Base-by-base conservation (phyloP, 2,888 invertebrate genomes). In the Physocephala rufipes region DNA sequence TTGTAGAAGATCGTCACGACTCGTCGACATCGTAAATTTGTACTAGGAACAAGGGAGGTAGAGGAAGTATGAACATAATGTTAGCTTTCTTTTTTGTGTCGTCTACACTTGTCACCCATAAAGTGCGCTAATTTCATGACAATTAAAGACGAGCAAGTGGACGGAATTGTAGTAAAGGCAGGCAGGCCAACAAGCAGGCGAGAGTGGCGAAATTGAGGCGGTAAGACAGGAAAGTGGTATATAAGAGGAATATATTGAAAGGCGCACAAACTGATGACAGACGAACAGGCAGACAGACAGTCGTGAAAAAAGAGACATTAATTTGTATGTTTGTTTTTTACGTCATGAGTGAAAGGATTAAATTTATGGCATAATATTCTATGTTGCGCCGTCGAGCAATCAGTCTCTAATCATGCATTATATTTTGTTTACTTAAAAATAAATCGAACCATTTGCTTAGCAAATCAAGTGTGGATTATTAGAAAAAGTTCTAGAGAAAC, bases 51-150 rank as follows among this genome's bases (percentile, higher is more conserved):
- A 15, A 63, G 24, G 15, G 45, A 49, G 16, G 21, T n/a, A 64
- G 21, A 49, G 43, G 28, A 47, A 43, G 55, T 16, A 30, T 21
- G 36, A 47, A 19, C 61, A 51, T 43, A 30, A 51, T 51, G 49
- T 61, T 24, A 47, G 24, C 36, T 68, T 61, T 68, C 19, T 26
- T n/a, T 53, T 43, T 68, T 55, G 67, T 68, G 68, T 68, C 68
- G 68, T 68, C 62, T 68, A 62, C 68, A 68, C 68, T 68, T 68
- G 68, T 68, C 68, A 62, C 68, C 61, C 68, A 68, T 68, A 68
- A 68, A 68, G 68, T 68, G 68, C 62, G 61, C 68, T 68, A 68
- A 68, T 68, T 68, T 68, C 68, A 45, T 67, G 58, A 67, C 67
- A 67, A 67, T 55, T 58, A 24, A 45, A 43, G n/a, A n/a, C n/a